phyloP scores from a whole-genome alignment of 2,888 invertebrate genomes.

The Sinohyriopsis cumingii region DNA sequence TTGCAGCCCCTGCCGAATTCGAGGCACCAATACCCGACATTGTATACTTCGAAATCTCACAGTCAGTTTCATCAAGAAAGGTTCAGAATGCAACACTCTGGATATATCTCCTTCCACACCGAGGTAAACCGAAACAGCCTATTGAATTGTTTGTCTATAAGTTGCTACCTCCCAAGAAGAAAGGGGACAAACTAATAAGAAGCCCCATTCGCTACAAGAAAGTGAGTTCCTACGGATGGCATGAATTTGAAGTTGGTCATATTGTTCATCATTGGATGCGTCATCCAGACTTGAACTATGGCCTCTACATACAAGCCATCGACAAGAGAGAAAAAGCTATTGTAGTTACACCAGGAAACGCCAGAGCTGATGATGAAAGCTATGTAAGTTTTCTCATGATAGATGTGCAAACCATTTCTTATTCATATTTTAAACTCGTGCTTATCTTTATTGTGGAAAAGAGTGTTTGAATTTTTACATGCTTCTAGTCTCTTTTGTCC shows the following conservation, averaged over 20 bases:
- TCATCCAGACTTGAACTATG: slow-evolving; percentile 47
- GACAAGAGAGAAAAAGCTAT: slow-evolving; percentile 47
- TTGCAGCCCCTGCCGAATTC: slow-evolving; percentile 47
- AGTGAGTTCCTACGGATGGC: slow-evolving; percentile 48
- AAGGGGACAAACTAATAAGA: slow-evolving; percentile 22
- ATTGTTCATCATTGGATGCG: slow-evolving; percentile 50
- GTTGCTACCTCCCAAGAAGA: slow-evolving; percentile 32
- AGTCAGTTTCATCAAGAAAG: slow-evolving; percentile 38
- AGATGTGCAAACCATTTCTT: not conserved
- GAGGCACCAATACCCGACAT: slow-evolving; percentile 31
- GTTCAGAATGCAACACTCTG: slow-evolving; percentile 54
- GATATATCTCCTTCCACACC: slow-evolving; percentile 48
- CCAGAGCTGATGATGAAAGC: slow-evolving; percentile 33
- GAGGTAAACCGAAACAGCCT: slow-evolving; percentile 19
- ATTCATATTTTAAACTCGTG: not conserved
- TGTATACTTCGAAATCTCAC: slow-evolving; percentile 48
- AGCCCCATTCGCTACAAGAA: slow-evolving; percentile 34
- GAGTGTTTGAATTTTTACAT: too few species aligned
- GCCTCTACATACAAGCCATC: slow-evolving; percentile 49
- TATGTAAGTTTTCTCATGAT: slow-evolving; percentile 49
- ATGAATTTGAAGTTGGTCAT: slow-evolving; percentile 49
- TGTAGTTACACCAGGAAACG: slow-evolving; percentile 45
- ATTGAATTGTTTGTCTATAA: slow-evolving; percentile 41
- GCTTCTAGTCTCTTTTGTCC: not conserved
- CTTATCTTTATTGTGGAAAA: too few species aligned